Conservation (phyloP, 2,113 vertebrate genomes). For the Meriones unguiculatus region DNA sequence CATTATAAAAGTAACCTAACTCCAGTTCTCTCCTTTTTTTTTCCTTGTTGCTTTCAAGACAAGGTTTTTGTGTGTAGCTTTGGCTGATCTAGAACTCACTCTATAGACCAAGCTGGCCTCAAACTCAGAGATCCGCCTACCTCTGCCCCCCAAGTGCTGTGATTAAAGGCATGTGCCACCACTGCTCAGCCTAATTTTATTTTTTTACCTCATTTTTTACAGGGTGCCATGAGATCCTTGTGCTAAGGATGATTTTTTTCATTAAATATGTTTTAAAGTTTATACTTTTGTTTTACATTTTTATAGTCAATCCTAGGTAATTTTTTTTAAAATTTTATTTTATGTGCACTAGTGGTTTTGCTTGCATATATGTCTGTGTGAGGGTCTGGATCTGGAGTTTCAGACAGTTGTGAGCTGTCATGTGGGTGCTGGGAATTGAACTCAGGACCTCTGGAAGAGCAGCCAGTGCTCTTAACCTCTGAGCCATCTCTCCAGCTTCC, state of each 20-base stretch:
- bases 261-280: slow-evolving; percentile 37
- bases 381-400: no score
- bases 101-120: background rate
- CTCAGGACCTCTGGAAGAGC: no score
- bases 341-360: no score
- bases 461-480: no score
- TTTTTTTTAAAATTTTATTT: background rate
- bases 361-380: no score
- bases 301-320: background rate
- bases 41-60: background rate
- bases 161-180: background rate
- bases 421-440: no score
- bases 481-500: no score
- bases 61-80: background rate
- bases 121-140: background rate
- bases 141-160: background rate
- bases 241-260: slow-evolving; percentile 6
- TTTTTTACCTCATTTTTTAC: background rate
- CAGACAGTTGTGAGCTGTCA: no score
- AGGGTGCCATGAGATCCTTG: background rate
- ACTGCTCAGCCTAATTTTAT: background rate
- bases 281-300: slow-evolving; percentile 24
- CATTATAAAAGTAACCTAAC: background rate
- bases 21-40: background rate
- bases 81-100: background rate